Conservation (phyloP, 2,888 invertebrate species). For the Eupithecia abbreviata region DNA sequence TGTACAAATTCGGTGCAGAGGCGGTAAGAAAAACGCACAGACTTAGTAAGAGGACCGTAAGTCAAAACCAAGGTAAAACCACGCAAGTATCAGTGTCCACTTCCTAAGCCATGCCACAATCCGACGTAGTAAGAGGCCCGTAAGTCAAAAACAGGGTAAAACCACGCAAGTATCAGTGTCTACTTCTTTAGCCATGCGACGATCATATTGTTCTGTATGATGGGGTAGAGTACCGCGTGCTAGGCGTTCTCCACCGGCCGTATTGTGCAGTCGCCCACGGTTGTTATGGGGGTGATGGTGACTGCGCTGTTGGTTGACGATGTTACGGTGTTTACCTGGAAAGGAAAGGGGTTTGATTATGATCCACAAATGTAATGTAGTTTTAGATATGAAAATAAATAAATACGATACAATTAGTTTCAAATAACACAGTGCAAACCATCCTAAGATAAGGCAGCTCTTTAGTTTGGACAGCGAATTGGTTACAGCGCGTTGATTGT, state of each 20-base stretch:
- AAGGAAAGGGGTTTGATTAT: too few relatives aligned
- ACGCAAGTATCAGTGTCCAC: constrained; percentile 11
- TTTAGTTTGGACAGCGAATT: too few relatives aligned
- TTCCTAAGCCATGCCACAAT: constrained; percentile 30
- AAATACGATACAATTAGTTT: background rate
- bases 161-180: background rate
- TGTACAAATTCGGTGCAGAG: too few relatives aligned
- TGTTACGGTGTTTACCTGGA: constrained; percentile 48
- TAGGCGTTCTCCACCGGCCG: constrained; percentile 77
- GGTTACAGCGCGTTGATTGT: too few relatives aligned
- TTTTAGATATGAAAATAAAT: too few relatives aligned
- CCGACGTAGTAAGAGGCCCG: too few relatives aligned
- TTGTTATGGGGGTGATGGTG: constrained; percentile 77
- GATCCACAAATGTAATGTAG: too few relatives aligned
- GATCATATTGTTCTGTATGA: constrained; percentile 36
- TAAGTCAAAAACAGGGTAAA: constrained; percentile 1
- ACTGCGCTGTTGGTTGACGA: constrained; percentile 69
- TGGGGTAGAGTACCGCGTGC: constrained; percentile 62
- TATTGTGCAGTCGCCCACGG: constrained; percentile 80
- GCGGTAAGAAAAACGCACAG: too few relatives aligned
- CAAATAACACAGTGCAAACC: too few relatives aligned
- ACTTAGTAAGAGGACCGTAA: background rate
- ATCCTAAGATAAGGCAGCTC: too few relatives aligned
- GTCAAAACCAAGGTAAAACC: background rate
- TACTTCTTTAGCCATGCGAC: constrained; percentile 32